Conservation (phyloP, 23 tunicate genomes). For the Diplosoma virens region DNA sequence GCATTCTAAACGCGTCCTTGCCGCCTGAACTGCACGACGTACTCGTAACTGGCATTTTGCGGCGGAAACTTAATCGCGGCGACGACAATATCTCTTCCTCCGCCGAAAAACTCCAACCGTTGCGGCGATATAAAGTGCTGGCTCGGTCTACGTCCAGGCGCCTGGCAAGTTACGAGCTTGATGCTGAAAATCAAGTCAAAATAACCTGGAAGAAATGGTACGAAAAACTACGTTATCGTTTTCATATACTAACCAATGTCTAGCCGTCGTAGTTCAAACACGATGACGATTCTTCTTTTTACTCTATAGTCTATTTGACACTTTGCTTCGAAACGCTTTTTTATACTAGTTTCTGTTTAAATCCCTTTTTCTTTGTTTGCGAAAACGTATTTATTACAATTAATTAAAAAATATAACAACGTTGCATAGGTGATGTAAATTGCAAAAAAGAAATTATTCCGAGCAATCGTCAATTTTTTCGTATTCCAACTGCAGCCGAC, state of each 20-base stretch:
- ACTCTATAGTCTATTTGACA: no score
- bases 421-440: no score
- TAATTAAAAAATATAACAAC: no score
- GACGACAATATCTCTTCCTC: slow-evolving; percentile 36
- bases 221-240: slow-evolving; percentile 5
- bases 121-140: background rate
- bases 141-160: background rate
- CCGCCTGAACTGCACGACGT: slow-evolving; percentile 50
- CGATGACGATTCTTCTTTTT: no score
- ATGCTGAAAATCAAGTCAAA: slow-evolving; percentile 11
- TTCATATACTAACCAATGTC: slow-evolving; percentile 32
- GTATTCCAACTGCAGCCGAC: background rate
- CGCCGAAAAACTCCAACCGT: background rate
- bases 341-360: no score
- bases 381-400: no score
- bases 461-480: background rate
- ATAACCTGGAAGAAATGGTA: slow-evolving; percentile 42
- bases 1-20: background rate
- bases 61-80: slow-evolving; percentile 52
- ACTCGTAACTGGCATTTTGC: slow-evolving; percentile 67
- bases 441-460: no score
- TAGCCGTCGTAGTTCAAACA: no score
- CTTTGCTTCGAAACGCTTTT: no score
- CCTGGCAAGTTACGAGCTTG: slow-evolving; percentile 9
- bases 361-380: no score